Evolutionary conservation across 2,888 invertebrate genomes (phyloP).

Genomic region (Agriopis leucophaearia): DNA sequence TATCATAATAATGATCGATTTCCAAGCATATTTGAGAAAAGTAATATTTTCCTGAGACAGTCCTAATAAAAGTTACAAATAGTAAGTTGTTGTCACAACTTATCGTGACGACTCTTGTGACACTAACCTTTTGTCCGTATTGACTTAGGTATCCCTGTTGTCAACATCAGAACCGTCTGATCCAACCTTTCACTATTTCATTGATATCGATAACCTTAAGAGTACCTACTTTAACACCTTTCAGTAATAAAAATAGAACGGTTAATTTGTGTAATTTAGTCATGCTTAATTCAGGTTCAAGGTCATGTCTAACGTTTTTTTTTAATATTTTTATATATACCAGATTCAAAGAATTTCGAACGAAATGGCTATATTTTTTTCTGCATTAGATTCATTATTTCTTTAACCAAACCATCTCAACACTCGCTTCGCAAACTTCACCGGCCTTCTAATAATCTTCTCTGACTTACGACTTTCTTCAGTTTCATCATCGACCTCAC

Average conservation of each 20-base stretch:
- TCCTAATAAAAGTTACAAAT: background rate
- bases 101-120: background rate
- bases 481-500: conserved; percentile 69
- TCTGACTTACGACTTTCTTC: conserved; percentile 67
- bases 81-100: background rate
- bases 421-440: conserved; percentile 50
- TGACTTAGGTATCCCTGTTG: background rate
- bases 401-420: conserved; percentile 62
- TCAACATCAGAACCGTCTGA: background rate
- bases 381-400: background rate
- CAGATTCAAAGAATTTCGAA: background rate
- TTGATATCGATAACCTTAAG: background rate
- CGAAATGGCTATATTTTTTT: background rate
- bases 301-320: conserved; percentile 16
- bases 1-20: too few relatives aligned
- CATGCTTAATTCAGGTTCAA: conserved; percentile 24
- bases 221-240: background rate
- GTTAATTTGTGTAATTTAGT: background rate
- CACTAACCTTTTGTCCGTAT: background rate
- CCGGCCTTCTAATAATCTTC: conserved; percentile 61
- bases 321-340: background rate
- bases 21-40: too few relatives aligned
- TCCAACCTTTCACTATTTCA: conserved; percentile 8
- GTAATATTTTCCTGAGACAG: background rate
- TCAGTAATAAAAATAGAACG: background rate